Percentiles rank a stretch among this genome's conserved stretches.
phyloP scores from a whole-genome alignment of 2,113 vertebrate species.

The Micromys minutus region DNA sequence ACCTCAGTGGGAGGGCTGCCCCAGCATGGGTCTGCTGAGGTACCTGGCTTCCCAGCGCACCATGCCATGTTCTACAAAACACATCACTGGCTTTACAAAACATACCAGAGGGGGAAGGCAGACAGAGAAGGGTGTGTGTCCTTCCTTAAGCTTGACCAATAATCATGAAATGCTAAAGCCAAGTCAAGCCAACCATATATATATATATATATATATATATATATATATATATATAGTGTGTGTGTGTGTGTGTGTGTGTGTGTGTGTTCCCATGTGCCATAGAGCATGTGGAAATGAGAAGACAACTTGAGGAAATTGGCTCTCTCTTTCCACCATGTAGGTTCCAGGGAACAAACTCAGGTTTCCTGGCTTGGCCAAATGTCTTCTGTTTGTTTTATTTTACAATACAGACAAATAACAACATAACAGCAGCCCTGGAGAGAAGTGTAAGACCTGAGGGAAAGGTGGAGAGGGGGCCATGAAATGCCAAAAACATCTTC shows the following conservation, averaged over 20 bases:
- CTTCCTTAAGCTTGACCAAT: not conserved
- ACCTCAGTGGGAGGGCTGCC: too few relatives aligned
- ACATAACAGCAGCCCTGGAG: not conserved
- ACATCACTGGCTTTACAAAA: too few relatives aligned
- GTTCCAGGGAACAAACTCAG: not conserved
- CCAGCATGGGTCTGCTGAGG: too few relatives aligned
- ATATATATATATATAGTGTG: too few relatives aligned
- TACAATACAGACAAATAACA: not conserved
- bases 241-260: too few relatives aligned
- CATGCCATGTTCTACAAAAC: too few relatives aligned
- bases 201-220: too few relatives aligned
- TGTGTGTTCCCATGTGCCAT: not conserved
- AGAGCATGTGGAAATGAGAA: not conserved
- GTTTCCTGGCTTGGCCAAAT: not conserved
- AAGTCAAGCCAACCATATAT: not conserved
- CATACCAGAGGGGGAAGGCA: not conserved
- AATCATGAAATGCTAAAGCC: not conserved
- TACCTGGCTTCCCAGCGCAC: too few relatives aligned
- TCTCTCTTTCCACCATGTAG: not conserved
- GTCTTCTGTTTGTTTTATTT: constrained; percentile 13
- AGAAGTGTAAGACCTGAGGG: not conserved
- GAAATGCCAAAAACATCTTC: constrained; percentile 25
- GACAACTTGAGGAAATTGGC: not conserved
- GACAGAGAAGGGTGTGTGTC: fast-evolving
- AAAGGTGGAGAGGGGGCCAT: not conserved